Evolutionary conservation across 1,140 invertebrate species (phyloP).

Genomic region (Philotrypesis tridentata): DNA sequence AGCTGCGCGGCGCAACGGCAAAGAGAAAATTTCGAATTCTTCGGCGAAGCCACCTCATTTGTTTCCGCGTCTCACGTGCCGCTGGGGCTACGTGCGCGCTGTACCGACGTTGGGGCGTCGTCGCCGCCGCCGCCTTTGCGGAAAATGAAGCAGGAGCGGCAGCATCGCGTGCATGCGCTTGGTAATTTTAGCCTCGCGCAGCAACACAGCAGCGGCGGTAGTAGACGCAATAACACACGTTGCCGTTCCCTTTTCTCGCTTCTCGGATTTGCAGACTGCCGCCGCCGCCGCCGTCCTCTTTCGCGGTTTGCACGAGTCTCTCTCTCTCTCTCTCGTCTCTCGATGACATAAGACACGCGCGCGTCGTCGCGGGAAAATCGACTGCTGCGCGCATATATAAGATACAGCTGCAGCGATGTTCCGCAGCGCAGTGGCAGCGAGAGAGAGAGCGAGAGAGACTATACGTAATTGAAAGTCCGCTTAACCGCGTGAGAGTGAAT

Average conservation of each 20-base stretch:
- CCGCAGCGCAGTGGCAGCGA: background rate
- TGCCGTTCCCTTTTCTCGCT: background rate
- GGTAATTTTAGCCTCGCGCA: slow-evolving; percentile 23
- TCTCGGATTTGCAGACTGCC: background rate
- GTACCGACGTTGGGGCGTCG: background rate
- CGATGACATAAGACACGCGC: slow-evolving; percentile 4
- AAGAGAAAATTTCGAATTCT: background rate
- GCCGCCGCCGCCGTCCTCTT: background rate
- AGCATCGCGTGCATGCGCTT: background rate
- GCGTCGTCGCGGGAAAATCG: background rate
- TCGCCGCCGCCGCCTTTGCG: background rate
- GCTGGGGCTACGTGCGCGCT: background rate
- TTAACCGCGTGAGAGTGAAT: slow-evolving; percentile 1
- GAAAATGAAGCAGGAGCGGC: background rate
- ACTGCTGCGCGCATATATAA: background rate
- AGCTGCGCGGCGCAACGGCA: too few species aligned
- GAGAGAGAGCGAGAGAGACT: background rate
- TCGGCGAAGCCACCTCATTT: slow-evolving; percentile 33
- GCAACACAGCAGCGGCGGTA: background rate
- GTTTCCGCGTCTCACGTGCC: slow-evolving; percentile 6
- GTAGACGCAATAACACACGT: slow-evolving; percentile 18
- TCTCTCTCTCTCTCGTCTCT: background rate
- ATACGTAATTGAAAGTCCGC: slow-evolving; percentile 25
- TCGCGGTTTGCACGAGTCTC: background rate
- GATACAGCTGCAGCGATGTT: background rate